Evolutionary conservation across 2,888 invertebrate genomes (phyloP).

Genomic region (Habroteleia sp.): DNA sequence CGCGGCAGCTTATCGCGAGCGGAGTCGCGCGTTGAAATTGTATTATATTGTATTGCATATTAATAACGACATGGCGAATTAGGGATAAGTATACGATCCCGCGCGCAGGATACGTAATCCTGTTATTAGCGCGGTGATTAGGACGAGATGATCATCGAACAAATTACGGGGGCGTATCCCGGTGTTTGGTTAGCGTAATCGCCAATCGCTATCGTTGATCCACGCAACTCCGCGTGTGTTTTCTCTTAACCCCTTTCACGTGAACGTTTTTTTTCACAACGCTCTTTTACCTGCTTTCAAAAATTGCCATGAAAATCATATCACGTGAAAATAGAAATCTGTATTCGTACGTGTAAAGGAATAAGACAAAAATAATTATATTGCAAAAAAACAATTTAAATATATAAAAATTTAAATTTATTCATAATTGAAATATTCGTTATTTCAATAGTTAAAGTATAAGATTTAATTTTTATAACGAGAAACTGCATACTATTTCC

Average conservation of each 20-base stretch:
- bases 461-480: too few relatives aligned
- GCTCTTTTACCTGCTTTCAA: slow-evolving; percentile 17
- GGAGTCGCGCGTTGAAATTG: slow-evolving; percentile 64
- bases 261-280: slow-evolving; percentile 22
- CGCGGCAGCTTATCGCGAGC: slow-evolving; percentile 62
- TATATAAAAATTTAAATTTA: too few relatives aligned
- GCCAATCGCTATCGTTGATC: slow-evolving; percentile 77
- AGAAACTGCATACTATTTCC: too few relatives aligned
- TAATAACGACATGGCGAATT: slow-evolving; percentile 79
- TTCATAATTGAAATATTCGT: too few relatives aligned
- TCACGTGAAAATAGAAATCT: too few relatives aligned
- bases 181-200: slow-evolving; percentile 81
- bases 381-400: too few relatives aligned
- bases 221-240: slow-evolving; percentile 67
- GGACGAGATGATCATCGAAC: slow-evolving; percentile 77
- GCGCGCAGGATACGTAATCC: slow-evolving; percentile 76
- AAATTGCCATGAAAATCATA: slow-evolving; percentile 4
- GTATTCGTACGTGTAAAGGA: too few relatives aligned
- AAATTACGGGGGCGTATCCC: slow-evolving; percentile 80
- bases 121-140: slow-evolving; percentile 81
- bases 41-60: slow-evolving; percentile 70
- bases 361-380: too few relatives aligned
- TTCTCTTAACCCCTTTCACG: slow-evolving; percentile 63
- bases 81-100: slow-evolving; percentile 80
- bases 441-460: too few relatives aligned